These are phyloP conservation scores for Eupithecia insigniata DNA, from an alignment of 2,888 invertebrate genomes.

Conservation along the genomic window DNA sequence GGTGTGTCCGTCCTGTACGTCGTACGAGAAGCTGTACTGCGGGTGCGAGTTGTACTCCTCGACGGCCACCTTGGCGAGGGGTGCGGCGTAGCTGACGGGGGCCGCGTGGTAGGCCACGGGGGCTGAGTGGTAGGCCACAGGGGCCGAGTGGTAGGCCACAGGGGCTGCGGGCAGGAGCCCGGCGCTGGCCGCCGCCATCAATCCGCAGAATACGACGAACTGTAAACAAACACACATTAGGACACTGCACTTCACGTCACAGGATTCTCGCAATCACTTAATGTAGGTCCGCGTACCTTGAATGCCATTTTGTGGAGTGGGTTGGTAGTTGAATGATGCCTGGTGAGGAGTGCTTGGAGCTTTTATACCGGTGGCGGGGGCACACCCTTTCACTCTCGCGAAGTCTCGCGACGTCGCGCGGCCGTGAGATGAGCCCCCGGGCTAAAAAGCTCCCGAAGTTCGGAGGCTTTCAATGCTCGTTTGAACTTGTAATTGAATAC, in stretches of 20 bases:
- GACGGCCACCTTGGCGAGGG: slow-evolving; percentile 61
- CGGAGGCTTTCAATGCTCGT: slow-evolving; percentile 35
- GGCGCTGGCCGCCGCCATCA: slow-evolving; percentile 48
- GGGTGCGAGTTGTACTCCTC: slow-evolving; percentile 67
- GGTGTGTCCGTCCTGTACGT: slow-evolving; percentile 83
- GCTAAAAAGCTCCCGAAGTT: slow-evolving; percentile 52
- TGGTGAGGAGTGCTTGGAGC: slow-evolving; percentile 65
- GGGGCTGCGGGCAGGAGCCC: slow-evolving; percentile 57
- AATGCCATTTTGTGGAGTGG: slow-evolving; percentile 75
- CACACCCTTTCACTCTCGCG: slow-evolving; percentile 78
- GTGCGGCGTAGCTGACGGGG: slow-evolving; percentile 59
- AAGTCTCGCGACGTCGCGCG: slow-evolving; percentile 58
- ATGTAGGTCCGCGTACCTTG: slow-evolving; percentile 64
- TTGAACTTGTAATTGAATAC: slow-evolving; percentile 2
- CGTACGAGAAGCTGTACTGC: slow-evolving; percentile 81
- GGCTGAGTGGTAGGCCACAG: slow-evolving; percentile 58
- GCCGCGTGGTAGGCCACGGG: slow-evolving; percentile 56
- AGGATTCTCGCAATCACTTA: slow-evolving; percentile 33
- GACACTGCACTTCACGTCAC: slow-evolving; percentile 35
- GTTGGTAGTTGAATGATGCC: slow-evolving; percentile 74
- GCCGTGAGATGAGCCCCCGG: slow-evolving; percentile 72
- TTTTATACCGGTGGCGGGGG: slow-evolving; percentile 73
- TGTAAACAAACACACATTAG: slow-evolving; percentile 39
- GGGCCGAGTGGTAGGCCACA: slow-evolving; percentile 55
- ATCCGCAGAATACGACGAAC: slow-evolving; percentile 48